phyloP scores from a whole-genome alignment of 2,888 invertebrate genomes.

The Tricholauxania praeusta region DNA sequence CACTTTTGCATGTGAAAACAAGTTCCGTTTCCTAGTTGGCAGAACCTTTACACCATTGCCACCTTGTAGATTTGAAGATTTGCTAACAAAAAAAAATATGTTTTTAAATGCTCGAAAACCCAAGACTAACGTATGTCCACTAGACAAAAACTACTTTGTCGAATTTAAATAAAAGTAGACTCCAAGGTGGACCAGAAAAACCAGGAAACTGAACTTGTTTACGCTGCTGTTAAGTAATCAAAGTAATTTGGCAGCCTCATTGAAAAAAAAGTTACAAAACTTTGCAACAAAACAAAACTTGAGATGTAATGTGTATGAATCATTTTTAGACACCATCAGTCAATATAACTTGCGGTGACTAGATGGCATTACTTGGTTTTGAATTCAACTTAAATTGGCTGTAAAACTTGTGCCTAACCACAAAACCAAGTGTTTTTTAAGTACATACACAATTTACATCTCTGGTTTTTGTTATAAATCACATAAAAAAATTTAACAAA shows the following conservation, averaged over 20 bases:
- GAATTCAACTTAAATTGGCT: too few relatives aligned
- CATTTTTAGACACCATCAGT: too few relatives aligned
- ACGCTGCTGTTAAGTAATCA: slow-evolving; percentile 36
- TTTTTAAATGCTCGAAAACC: neutral
- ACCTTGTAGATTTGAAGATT: too few relatives aligned
- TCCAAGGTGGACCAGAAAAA: slow-evolving; percentile 54
- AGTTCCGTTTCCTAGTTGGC: slow-evolving; percentile 36
- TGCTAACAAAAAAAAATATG: neutral
- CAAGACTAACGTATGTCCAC: slow-evolving; percentile 48
- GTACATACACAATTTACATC: too few relatives aligned
- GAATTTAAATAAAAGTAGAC: slow-evolving; percentile 45
- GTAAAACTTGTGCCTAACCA: too few relatives aligned
- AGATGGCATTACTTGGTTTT: too few relatives aligned
- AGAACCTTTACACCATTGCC: neutral
- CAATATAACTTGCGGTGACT: too few relatives aligned
- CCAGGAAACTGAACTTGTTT: slow-evolving; percentile 41
- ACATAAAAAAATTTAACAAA: too few relatives aligned
- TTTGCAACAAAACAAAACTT: too few relatives aligned
- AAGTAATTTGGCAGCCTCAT: slow-evolving; percentile 11
- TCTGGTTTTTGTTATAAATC: too few relatives aligned
- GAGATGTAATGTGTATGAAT: too few relatives aligned
- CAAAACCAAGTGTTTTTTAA: too few relatives aligned
- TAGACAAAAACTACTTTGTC: slow-evolving; percentile 55
- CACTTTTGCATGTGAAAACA: slow-evolving; percentile 30
- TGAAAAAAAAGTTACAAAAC: slow-evolving; percentile 11